Conservation (phyloP, 2,113 vertebrate genomes). For the Thomomys bottae region DNA sequence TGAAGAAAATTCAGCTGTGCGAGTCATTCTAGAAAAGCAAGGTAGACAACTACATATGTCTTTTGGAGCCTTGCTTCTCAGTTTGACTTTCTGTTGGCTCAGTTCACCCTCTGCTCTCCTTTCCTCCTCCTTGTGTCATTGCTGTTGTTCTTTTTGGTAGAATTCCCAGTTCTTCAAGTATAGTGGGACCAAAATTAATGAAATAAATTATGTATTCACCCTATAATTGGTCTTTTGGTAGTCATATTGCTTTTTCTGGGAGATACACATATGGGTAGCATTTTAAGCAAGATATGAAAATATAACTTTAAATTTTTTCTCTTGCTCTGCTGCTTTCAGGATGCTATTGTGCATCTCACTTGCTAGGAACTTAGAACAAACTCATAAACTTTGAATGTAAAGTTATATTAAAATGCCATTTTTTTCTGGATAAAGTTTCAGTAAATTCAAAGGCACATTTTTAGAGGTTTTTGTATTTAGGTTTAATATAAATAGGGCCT, state of each 20-base stretch:
- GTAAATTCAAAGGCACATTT: conserved; percentile 11
- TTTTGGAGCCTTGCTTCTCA: conserved; percentile 13
- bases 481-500: conserved; percentile 42
- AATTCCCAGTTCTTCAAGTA: conserved; percentile 27
- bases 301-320: conserved; percentile 40
- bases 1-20: conserved; percentile 88
- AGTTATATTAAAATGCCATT: conserved; percentile 49
- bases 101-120: not conserved
- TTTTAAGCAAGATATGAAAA: conserved; percentile 63
- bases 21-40: conserved; percentile 88
- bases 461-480: conserved; percentile 43
- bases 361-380: conserved; percentile 39
- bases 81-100: not conserved
- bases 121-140: not conserved
- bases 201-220: conserved; percentile 47
- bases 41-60: conserved; percentile 77
- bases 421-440: conserved; percentile 52
- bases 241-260: conserved; percentile 51
- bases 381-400: conserved; percentile 49
- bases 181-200: conserved; percentile 41
- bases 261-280: conserved; percentile 40
- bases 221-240: conserved; percentile 56
- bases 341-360: conserved; percentile 22
- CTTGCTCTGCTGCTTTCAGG: conserved; percentile 34
- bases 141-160: conserved; percentile 38